Base-by-base conservation (phyloP, 2,797 vertebrate species). In the Nothura maculosa region DNA sequence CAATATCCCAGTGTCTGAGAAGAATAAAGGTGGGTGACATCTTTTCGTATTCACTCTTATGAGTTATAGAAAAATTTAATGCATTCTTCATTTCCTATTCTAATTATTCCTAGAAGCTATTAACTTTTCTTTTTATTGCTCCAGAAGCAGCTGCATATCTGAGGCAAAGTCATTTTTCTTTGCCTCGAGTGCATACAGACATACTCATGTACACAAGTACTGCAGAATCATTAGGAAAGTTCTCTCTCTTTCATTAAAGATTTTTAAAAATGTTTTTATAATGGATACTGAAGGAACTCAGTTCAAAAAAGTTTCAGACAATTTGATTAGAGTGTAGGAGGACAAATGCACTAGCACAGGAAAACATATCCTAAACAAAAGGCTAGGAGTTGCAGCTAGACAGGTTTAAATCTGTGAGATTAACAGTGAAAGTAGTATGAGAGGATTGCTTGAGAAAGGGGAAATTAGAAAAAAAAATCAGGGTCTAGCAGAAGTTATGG, bases 281-380 rank as follows among this genome's bases (percentile, higher is more conserved):
- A 87, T 27, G 42, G 8, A 42, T 69, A 58, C 64, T 69, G 34
- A 62, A 63, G 10, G 27, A 87, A 80, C 4, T 62, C 6, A 15
- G 10, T 42, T 89, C 2, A 47, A 61, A 84, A 70, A 24, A 28
- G 12, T 47, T 54, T 64, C 21, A 32, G 5, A 48, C 4, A n/a
- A 22, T 14, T 70, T 0, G 1, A 34, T 72, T 38, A n/a, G 1
- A 30, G 8, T 52, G 1, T 9, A 7, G n/a, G 13, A 38, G 15
- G 10, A 50, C 1, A 88, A 68, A 38, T n/a, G 6, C 9, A 11
- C 1, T 45, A 70, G 83, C 4, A 52, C 18, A 72, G 12, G 30
- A 69, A 85, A 75, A 67, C 3, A 52, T 22, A 68, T 21, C 14
- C 4, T 47, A 67, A 81, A 14, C 12, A 67, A 80, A 83, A 74